Evolutionary conservation across 2,113 vertebrate genomes (phyloP), one percentile per base, ranked within the genome.

Genomic region (Microtus pennsylvanicus): DNA sequence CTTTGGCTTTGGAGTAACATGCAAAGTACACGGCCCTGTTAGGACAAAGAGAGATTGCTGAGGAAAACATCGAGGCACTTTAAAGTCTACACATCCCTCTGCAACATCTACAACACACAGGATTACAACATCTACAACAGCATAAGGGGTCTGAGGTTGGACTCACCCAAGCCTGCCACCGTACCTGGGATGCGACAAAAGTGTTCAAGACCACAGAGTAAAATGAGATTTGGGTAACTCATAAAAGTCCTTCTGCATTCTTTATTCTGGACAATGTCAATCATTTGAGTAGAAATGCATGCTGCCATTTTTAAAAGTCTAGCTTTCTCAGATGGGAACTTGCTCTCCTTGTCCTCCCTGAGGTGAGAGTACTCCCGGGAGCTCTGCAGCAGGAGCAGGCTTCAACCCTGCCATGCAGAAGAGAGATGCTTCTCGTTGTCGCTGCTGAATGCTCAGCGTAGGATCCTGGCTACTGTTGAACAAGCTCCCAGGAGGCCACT

Each of bases 11-110:
- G 1, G 99, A 99, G 97, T 99, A 99, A 58, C 99, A 99, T 2
- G 98, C 99, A 98, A 99, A 99, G 97, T 99, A 99, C 96, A 99
- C 99, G 63, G 99, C 99, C 98, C 99, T 99, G 99, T 78, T 17
- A 83, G 77, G 90, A 96, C 87, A 95, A 81, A 94, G 63, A 90
- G 24, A 92, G 81, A 47, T 67, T 0, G 2, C 28, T 96, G 4
- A 95, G 33, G 87, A 87, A 52, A 24, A 0, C 12, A 5, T 42
- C 0, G 33, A 0, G 21, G 17, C 17, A 19, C 75, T 9, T 12
- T 0, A 19, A 38, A 10, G 8, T 26, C 24, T 0, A 1, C 0
- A 3, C 0, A 0, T 35, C 63, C 67, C 75, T 91, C 63, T 1
- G 1, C 17, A 55, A 52, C 58, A 83, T 17, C 47, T 33, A 38